phyloP scores from a whole-genome alignment of 2,888 invertebrate genomes.

The Dryocosmus kuriphilus region DNA sequence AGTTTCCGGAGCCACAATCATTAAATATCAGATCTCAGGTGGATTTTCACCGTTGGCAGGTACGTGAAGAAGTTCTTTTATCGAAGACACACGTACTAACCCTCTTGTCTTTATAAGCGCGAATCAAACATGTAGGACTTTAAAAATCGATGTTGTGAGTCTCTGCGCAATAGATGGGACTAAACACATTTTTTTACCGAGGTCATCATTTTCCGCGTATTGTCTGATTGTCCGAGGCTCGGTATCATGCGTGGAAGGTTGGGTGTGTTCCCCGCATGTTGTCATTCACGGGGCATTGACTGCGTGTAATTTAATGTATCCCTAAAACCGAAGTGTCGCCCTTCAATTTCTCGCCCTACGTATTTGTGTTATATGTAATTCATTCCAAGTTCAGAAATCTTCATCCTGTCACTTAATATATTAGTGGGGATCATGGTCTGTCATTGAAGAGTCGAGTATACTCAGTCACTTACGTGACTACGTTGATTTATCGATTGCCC shows the following conservation, averaged over 20 bases:
- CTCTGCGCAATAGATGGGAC: not conserved
- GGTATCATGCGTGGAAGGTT: constrained; percentile 4
- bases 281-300: constrained; percentile 32
- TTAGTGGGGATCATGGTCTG: not conserved
- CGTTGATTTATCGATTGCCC: constrained; percentile 16
- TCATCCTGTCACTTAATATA: not conserved
- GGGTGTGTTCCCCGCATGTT: constrained; percentile 35
- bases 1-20: not conserved
- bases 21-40: not conserved
- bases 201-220: constrained; percentile 27
- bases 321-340: not conserved
- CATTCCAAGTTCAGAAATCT: not conserved
- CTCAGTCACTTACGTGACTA: not conserved
- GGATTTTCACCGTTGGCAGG: constrained; percentile 20
- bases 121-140: not conserved
- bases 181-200: constrained; percentile 33
- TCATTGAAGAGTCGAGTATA: not conserved
- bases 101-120: not conserved
- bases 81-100: not conserved
- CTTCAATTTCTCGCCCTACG: not conserved
- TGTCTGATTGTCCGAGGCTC: constrained; percentile 20
- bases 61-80: not conserved
- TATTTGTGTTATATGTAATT: not conserved
- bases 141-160: not conserved
- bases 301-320: not conserved